A percentile compares a stretch with the other conserved stretches of the same genome.
Evolutionary conservation across 2,888 invertebrate genomes (phyloP).

Genomic region (Drosophila borborema): DNA sequence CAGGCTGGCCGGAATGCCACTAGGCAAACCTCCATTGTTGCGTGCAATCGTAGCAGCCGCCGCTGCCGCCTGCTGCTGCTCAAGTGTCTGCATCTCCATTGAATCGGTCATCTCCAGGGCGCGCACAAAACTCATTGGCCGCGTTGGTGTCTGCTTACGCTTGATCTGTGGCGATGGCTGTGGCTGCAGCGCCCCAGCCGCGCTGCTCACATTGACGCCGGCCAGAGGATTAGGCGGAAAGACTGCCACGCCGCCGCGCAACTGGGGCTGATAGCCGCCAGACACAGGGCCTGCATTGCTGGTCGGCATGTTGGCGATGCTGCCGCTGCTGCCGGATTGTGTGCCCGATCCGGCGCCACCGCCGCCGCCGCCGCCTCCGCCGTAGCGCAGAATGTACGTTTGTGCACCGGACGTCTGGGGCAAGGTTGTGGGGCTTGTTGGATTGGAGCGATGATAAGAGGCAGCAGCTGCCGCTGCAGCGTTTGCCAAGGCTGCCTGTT

Average conservation of each 20-base stretch:
- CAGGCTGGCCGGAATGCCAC: slow-evolving; percentile 45
- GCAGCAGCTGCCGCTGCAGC: slow-evolving; percentile 71
- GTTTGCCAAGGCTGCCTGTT: slow-evolving; percentile 74
- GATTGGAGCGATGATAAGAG: slow-evolving; percentile 89
- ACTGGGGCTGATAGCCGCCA: slow-evolving; percentile 87
- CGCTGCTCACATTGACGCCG: slow-evolving; percentile 47
- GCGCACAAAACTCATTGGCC: slow-evolving; percentile 95
- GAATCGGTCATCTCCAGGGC: slow-evolving; percentile 96
- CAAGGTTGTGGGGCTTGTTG: slow-evolving; percentile 89
- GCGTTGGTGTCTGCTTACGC: slow-evolving; percentile 86
- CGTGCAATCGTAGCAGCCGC: slow-evolving; percentile 65
- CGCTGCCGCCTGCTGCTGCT: slow-evolving; percentile 81
- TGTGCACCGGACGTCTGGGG: slow-evolving; percentile 81
- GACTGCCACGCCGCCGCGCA: slow-evolving; percentile 89
- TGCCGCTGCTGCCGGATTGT: slow-evolving; percentile 63
- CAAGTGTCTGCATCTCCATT: slow-evolving; percentile 90
- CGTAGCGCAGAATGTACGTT: slow-evolving; percentile 83
- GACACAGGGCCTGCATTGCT: slow-evolving; percentile 32
- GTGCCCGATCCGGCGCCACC: slow-evolving; percentile 34
- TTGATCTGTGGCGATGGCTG: slow-evolving; percentile 87
- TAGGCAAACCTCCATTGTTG: slow-evolving; percentile 73
- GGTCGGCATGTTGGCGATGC: slow-evolving; percentile 58
- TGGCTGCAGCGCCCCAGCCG: slow-evolving; percentile 69
- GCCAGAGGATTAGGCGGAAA: slow-evolving; percentile 87
- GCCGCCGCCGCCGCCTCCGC: slow-evolving; percentile 60